Percentiles rank a stretch among this genome's conserved stretches.
These are phyloP conservation scores for Phrynosoma blainvillii DNA, from an alignment of 2,113 vertebrate genomes.

Conservation along the genomic window DNA sequence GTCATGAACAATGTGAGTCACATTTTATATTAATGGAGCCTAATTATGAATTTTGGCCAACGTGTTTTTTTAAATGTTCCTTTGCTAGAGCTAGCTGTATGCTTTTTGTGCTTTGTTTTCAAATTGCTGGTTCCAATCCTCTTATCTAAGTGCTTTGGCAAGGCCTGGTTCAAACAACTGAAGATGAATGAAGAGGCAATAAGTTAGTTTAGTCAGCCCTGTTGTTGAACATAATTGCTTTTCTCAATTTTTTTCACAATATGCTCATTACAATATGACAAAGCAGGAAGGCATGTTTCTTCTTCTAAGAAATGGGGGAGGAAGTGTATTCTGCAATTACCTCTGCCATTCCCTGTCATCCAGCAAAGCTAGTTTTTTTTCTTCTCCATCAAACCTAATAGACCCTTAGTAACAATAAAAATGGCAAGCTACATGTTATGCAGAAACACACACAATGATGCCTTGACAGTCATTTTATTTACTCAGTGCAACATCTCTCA, in stretches of 20 bases:
- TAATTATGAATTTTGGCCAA: background rate
- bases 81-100: background rate
- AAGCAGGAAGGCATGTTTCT: conserved; percentile 3
- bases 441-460: background rate
- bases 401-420: background rate
- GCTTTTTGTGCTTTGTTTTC: background rate
- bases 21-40: background rate
- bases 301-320: background rate
- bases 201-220: background rate
- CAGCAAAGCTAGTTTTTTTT: background rate
- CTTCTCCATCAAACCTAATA: background rate
- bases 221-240: background rate
- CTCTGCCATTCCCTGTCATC: background rate
- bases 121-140: background rate
- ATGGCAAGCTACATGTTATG: background rate
- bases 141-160: background rate
- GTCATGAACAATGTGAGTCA: background rate
- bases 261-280: background rate
- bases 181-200: background rate
- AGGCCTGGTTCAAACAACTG: background rate
- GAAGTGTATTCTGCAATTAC: background rate
- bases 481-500: background rate
- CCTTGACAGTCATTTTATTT: background rate
- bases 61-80: background rate
- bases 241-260: background rate